Conservation (phyloP, 2,888 invertebrate species). For the Rutpela maculata region DNA sequence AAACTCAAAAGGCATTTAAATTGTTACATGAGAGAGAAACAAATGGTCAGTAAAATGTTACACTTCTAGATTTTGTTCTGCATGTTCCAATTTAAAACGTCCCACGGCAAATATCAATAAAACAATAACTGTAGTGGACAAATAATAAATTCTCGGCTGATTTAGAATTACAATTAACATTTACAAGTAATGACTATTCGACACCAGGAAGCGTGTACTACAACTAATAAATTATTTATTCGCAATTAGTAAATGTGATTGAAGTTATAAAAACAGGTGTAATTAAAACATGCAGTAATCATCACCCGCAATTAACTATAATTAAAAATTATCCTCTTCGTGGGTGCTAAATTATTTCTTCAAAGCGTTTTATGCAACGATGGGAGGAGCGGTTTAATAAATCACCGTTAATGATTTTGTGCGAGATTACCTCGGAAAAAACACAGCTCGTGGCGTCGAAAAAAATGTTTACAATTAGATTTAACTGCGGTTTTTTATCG, state of each 20-base stretch:
- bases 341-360: neutral
- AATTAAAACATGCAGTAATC: neutral
- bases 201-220: neutral
- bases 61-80: no score
- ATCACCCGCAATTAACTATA: conserved; percentile 5
- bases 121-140: no score
- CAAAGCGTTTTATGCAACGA: neutral
- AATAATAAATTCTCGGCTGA: neutral
- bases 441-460: neutral
- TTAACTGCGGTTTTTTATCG: neutral
- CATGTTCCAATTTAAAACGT: no score
- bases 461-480: neutral
- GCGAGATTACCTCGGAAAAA: neutral
- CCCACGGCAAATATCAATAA: no score
- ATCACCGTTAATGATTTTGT: neutral
- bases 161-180: neutral
- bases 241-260: neutral
- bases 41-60: no score
- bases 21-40: no score
- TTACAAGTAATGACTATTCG: neutral
- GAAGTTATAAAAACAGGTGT: neutral
- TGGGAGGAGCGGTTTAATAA: neutral
- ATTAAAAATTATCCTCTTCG: conserved; percentile 22
- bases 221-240: neutral
- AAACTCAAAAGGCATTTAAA: no score